Evolutionary conservation across 2,888 invertebrate genomes (phyloP), one percentile per base, ranked within the genome.

Genomic region (Lasioglossum malachurum): DNA sequence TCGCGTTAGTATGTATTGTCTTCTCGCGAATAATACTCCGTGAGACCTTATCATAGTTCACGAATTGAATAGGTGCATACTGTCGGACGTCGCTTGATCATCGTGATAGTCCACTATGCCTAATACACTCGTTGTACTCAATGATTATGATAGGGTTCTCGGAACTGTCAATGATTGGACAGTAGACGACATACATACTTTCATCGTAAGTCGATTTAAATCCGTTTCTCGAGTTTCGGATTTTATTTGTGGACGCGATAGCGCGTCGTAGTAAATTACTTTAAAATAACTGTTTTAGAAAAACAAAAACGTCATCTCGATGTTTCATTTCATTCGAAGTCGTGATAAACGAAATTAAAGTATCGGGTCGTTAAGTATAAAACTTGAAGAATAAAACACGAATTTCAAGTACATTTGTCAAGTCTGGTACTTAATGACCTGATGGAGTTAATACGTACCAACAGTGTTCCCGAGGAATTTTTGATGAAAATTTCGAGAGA

Each of bases 11-110:
- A 35, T 35, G 16, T 12, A 75, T 64, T 76, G 31, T 23, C 8
- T 7, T 38, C 5, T 19, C 41, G 27, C 12, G n/a, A n/a, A 44
- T 14, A 38, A 27, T 71, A 35, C 31, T 60, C 10, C 35, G 44
- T 14, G 35, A 74, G 67, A 41, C 14, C 31, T 79, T 44, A 75
- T 41, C 49, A 1, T 16, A 38, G 75, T 35, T 72, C 23, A 46
- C 49, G 75, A 78, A 78, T 57, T 73, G 64, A 76, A 72, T 60
- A 80, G 31, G 23, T 60, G 19, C 31, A 49, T 31, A 46, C 44
- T 46, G 73, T 75, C 79, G 83, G 49, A 80, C 64, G 76, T 87
- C 75, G 80, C n/a, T 82, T 76, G 88, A 88, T 87, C 77, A 35
- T 60, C 69, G 41, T 27, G 60, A 90, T 84, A 90, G 80, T 78